A percentile compares a stretch with the other conserved stretches of the same genome.
Conservation (phyloP, 2,797 vertebrate genomes). For the Orientallactaga sibirica region DNA sequence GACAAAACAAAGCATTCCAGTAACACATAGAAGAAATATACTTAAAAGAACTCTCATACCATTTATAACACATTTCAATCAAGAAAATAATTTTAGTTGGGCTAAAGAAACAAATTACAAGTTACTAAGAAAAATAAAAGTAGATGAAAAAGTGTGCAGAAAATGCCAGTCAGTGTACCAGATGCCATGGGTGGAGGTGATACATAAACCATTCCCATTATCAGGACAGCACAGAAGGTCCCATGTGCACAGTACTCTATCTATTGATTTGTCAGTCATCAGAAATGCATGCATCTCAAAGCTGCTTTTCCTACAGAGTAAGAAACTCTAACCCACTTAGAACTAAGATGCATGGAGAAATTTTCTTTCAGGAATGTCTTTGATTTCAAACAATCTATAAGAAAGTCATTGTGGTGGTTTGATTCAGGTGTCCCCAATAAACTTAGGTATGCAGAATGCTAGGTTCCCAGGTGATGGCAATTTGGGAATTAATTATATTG, state of each 20-base stretch:
- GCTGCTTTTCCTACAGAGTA: neutral
- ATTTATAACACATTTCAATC: neutral
- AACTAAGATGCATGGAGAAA: neutral
- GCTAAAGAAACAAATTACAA: neutral
- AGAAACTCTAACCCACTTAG: neutral
- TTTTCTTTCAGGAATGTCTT: constrained; percentile 18
- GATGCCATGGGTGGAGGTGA: neutral
- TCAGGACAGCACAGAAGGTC: neutral
- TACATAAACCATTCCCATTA: neutral
- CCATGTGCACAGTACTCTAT: neutral
- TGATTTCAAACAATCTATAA: neutral
- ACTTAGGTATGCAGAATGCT: too few species aligned
- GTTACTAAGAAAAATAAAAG: neutral
- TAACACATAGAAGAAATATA: neutral
- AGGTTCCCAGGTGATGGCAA: too few species aligned
- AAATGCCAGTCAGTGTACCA: neutral
- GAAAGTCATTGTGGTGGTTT: neutral
- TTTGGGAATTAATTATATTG: too few species aligned
- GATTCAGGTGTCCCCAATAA: too few species aligned
- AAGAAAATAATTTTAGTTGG: constrained; percentile 4
- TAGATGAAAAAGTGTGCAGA: neutral
- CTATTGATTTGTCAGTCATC: neutral
- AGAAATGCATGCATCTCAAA: neutral
- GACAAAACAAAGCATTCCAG: neutral
- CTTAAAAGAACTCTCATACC: neutral